These are phyloP conservation scores for Cyprinodon diabolis DNA, from an alignment of 2,797 vertebrate genomes.

Conservation along the genomic window DNA sequence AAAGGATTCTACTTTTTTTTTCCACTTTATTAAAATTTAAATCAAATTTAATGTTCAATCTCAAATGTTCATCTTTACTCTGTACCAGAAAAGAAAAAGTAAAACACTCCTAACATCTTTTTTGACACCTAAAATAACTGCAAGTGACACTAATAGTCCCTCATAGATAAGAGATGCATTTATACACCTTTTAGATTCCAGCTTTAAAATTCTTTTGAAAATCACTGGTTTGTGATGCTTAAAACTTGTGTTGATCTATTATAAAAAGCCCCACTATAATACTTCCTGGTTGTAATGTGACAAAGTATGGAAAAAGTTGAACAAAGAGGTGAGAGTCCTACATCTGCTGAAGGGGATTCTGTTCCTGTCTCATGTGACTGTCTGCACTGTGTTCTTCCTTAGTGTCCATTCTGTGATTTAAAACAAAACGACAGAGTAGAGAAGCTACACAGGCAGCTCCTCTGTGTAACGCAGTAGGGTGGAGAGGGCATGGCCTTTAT, in stretches of 20 bases:
- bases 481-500: constrained; percentile 51
- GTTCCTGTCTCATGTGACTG: constrained; percentile 7
- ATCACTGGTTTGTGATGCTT: background rate
- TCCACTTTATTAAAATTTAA: no score
- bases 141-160: no score
- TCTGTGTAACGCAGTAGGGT: constrained; percentile 58
- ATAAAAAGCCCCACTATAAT: background rate
- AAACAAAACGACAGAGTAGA: constrained; percentile 28
- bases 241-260: background rate
- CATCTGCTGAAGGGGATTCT: constrained; percentile 34
- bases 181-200: background rate
- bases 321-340: background rate
- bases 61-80: no score
- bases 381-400: constrained; percentile 10
- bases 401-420: constrained; percentile 47
- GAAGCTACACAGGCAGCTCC: constrained; percentile 32
- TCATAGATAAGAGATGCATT: no score
- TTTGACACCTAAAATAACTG: no score
- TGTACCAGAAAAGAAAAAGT: background rate
- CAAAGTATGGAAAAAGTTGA: background rate
- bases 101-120: background rate
- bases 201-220: background rate
- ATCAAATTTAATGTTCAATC: no score
- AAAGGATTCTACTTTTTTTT: background rate
- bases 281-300: background rate